Percentiles rank a stretch among this genome's conserved stretches.
Conservation (phyloP, 2,113 vertebrate genomes). For the Pionites leucogaster region DNA sequence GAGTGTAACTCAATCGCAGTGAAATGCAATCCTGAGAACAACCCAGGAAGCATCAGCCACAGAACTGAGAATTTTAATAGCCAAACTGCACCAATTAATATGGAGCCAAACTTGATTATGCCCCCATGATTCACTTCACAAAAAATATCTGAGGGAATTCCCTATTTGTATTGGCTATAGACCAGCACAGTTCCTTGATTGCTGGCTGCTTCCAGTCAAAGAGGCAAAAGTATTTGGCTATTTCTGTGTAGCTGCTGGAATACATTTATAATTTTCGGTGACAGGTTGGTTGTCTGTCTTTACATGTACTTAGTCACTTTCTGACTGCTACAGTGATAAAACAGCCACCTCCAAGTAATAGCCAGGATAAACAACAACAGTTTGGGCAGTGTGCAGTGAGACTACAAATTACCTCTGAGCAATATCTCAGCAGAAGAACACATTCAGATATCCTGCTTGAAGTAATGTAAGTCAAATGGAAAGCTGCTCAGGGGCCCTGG, state of each 20-base stretch:
- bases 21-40: not conserved
- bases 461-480: not conserved
- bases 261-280: not conserved
- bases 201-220: not conserved
- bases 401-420: not conserved
- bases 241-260: not conserved
- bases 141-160: conserved; percentile 22
- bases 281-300: not conserved
- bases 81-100: not conserved
- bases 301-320: not conserved
- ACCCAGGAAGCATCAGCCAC: not conserved
- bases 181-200: not conserved
- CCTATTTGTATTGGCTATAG: not conserved
- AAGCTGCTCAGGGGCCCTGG: not conserved
- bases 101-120: not conserved
- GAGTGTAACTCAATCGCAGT: not conserved
- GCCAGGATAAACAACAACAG: not conserved
- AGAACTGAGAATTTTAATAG: not conserved
- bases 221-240: not conserved
- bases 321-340: not conserved
- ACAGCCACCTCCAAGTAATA: not conserved
- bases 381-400: not conserved
- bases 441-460: not conserved
- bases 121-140: not conserved
- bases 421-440: not conserved